Percentiles rank a stretch among this genome's conserved stretches.
phyloP scores from a whole-genome alignment of 1,140 invertebrate species.

The Periplaneta americana region DNA sequence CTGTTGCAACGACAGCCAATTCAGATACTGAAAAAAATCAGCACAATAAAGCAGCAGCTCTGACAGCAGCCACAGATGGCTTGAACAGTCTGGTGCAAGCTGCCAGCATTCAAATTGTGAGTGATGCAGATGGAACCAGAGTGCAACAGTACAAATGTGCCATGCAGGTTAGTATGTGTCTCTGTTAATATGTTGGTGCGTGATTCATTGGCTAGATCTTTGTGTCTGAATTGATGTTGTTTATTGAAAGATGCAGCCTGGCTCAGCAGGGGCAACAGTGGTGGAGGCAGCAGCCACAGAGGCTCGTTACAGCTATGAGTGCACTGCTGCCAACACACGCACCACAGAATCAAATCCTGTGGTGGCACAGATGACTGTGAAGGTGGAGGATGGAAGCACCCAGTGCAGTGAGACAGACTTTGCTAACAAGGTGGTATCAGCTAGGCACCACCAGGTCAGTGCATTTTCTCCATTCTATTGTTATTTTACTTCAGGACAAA shows the following conservation, averaged over 20 bases:
- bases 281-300: slow-evolving; percentile 15
- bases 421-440: slow-evolving; percentile 8
- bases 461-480: background rate
- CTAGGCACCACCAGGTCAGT: background rate
- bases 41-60: background rate
- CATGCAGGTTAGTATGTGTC: slow-evolving; percentile 43
- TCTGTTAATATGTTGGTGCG: too few relatives aligned
- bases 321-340: background rate
- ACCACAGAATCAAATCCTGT: background rate
- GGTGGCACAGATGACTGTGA: background rate
- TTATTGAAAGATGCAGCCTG: slow-evolving; percentile 36
- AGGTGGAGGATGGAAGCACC: slow-evolving; percentile 21
- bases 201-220: background rate
- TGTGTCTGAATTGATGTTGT: background rate
- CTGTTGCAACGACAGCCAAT: slow-evolving; percentile 27
- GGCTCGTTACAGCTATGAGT: slow-evolving; percentile 15
- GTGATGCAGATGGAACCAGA: slow-evolving; percentile 38
- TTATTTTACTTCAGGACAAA: too few relatives aligned
- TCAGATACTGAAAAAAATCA: slow-evolving; percentile 27
- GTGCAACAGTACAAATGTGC: slow-evolving; percentile 47
- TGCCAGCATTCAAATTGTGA: slow-evolving; percentile 46
- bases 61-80: slow-evolving; percentile 32
- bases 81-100: slow-evolving; percentile 42
- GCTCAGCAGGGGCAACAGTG: slow-evolving; percentile 29
- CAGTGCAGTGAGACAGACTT: slow-evolving; percentile 21